A percentile compares a stretch with the other conserved stretches of the same genome.
Evolutionary conservation across 2,888 invertebrate species (phyloP).

Genomic region (Ormyrus rosae): DNA sequence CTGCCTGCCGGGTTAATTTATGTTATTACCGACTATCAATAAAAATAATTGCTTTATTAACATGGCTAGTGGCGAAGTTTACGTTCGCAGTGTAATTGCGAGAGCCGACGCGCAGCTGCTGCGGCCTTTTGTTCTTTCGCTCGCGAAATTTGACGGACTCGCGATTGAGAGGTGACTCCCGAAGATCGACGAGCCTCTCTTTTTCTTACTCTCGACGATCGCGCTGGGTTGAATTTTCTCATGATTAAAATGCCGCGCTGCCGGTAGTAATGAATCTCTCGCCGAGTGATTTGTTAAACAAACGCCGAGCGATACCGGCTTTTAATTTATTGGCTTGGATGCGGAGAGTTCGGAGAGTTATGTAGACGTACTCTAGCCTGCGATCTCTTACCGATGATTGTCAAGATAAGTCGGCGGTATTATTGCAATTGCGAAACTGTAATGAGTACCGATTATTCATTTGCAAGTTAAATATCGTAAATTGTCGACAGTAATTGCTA

Average conservation of each 20-base stretch:
- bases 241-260: background rate
- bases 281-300: background rate
- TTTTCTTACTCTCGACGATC: too few relatives aligned
- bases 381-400: background rate
- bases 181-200: too few relatives aligned
- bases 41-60: constrained; percentile 68
- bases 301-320: background rate
- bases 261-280: background rate
- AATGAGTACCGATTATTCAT: constrained; percentile 5
- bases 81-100: constrained; percentile 62
- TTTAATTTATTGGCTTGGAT: background rate
- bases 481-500: background rate
- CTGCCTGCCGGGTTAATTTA: constrained; percentile 59
- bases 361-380: background rate
- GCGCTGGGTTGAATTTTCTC: background rate
- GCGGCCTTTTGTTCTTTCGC: too few relatives aligned
- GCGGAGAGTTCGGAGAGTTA: background rate
- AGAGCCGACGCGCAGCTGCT: background rate
- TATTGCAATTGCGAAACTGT: background rate
- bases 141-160: too few relatives aligned
- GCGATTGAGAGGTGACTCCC: too few relatives aligned
- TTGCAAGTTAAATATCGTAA: constrained; percentile 22
- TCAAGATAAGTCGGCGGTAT: background rate
- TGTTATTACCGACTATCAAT: constrained; percentile 65
- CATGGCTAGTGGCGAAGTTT: constrained; percentile 63